Evolutionary conservation across 2,113 vertebrate species (phyloP), one percentile per base, ranked within the genome.

Genomic region (Leucoraja erinaceus): DNA sequence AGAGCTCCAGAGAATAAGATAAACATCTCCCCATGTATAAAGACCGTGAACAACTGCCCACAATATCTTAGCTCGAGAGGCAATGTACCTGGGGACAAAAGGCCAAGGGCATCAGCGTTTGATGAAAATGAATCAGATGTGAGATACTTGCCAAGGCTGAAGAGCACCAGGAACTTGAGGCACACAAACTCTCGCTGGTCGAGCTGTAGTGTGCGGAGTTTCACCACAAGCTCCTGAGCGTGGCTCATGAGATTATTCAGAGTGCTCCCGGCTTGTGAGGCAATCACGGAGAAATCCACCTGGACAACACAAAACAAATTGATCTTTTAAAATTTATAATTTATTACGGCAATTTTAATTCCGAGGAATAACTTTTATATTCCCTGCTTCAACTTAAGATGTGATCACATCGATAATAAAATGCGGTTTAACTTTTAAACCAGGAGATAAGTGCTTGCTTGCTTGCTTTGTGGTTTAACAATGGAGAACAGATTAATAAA

Each of bases 91-190:
- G 22, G 33, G 88, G 38, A 70, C 63, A 70, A 18, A 66, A 66
- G 11, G 12, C 28, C 3, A 28, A 90, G 33, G 16, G 59, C 63
- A 90, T 31, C 70, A 16, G 38, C 31, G 33, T 90, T 20, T 31
- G 59, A 61, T 31, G 33, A 16, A 70, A 47, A 25, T 38, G 25
- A 47, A 54, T 47, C 25, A 72, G 33, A 25, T n/a, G 72, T 10
- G 8, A 25, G 63, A 9, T 90, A 95, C 98, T 96, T 96, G 99
- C 99, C 99, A 95, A 98, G 96, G 95, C 99, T 99, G 95, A 99
- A 99, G 84, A 99, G 97, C 95, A 99, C 98, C 95, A 99, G 95
- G 96, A 99, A 99, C 96, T 99, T 99, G 95, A 99, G 97, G 96
- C 98, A 99, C 94, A 99, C 98, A 25, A 99, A 99, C 95, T 99